A percentile compares a stretch with the other conserved stretches of the same genome.
phyloP scores from a whole-genome alignment of 2,113 vertebrate genomes.

The Carassius auratus region DNA sequence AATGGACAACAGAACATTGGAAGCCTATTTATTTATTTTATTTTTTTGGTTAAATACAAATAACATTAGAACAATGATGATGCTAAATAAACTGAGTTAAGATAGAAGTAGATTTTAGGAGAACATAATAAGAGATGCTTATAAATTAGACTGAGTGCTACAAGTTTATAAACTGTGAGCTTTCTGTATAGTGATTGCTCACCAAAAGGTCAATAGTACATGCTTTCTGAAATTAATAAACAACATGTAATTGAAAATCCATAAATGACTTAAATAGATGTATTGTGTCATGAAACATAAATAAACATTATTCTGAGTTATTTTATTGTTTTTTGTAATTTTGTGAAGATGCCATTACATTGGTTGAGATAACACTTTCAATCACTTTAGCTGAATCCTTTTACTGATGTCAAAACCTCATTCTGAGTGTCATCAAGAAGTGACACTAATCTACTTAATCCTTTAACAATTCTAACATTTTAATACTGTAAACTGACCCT shows the following conservation, averaged over 20 bases:
- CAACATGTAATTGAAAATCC: background rate
- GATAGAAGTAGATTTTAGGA: background rate
- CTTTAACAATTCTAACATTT: too few relatives aligned
- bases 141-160: background rate
- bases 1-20: background rate
- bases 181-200: background rate
- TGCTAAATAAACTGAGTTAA: background rate
- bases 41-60: background rate
- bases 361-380: too few relatives aligned
- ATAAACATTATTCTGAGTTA: background rate
- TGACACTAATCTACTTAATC: too few relatives aligned
- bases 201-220: background rate
- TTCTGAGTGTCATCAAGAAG: too few relatives aligned
- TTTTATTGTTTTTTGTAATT: too few relatives aligned
- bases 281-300: background rate
- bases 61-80: background rate
- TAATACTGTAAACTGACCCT: too few relatives aligned
- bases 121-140: background rate
- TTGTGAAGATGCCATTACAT: too few relatives aligned
- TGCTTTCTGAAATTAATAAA: background rate
- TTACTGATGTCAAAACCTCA: too few relatives aligned
- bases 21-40: background rate
- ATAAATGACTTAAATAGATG: background rate
- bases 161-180: background rate
- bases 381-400: too few relatives aligned